Evolutionary conservation across 2,113 vertebrate species (phyloP), one percentile per base, ranked within the genome.

Genomic region (Phyllopteryx taeniolatus): DNA sequence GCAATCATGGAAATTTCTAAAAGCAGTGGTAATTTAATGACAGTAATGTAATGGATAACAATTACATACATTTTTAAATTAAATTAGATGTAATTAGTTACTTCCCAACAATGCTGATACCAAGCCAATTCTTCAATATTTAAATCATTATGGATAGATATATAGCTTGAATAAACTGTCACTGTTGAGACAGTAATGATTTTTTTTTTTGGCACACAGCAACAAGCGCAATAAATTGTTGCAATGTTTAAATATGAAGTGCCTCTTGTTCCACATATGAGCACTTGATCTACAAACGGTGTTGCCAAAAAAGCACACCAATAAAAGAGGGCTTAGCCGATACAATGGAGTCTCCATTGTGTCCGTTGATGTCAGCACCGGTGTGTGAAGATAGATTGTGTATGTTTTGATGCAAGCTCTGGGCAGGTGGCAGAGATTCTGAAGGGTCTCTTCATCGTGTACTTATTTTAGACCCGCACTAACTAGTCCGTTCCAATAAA

Each of bases 401-500:
- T 75, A 70, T 78, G 33, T 70, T 72, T 79, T 51, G 22, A 39
- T 72, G 69, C 72, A 59, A 15, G 20, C 65, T 74, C 17, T 10
- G 10, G 71, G 83, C 85, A 85, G 82, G 86, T 88, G 87, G 67
- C 76, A 51, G 67, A 72, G 57, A 68, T 70, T 76, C 49, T 35
- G 12, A 62, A 12, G 14, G n/a, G 70, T 77, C 84, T 83, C 79
- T 84, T 78, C 81, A 80, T 80, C 70, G 68, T 83, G 80, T 83
- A 75, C 86, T 87, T 91, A 88, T 91, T 93, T 92, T 92, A 89
- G 89, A 79, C 70, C 46, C 72, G 78, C 65, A 78, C 91, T 91
- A 92, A 92, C 91, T 90, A 86, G 90, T 88, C 75, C 67, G 57
- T 59, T 83, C 83, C 81, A 92, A 87, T 92, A 93, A 91, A 92